phyloP scores from a whole-genome alignment of 2,797 vertebrate species.

The Hippopotamyrus pictus region DNA sequence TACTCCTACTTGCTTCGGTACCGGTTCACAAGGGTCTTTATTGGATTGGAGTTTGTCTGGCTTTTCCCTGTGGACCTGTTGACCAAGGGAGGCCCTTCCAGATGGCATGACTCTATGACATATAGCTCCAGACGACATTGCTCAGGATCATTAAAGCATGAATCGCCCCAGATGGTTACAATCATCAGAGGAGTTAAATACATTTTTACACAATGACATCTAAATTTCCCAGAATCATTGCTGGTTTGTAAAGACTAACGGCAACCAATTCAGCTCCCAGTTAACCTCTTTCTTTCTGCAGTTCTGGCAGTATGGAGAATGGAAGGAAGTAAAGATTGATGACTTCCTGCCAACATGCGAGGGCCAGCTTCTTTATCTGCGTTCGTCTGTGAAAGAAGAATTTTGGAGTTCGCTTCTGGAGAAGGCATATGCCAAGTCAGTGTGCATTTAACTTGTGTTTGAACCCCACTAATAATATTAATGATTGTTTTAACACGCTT shows the following conservation, averaged over 20 bases:
- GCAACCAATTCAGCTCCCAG: background rate
- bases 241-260: background rate
- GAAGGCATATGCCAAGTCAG: slow-evolving; percentile 74
- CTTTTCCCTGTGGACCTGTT: background rate
- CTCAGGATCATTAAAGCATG: background rate
- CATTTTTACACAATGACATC: background rate
- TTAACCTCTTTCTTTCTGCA: slow-evolving; percentile 26
- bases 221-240: background rate
- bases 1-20: background rate
- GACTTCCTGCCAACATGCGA: slow-evolving; percentile 57
- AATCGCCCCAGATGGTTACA: background rate
- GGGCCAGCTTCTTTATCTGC: slow-evolving; percentile 55
- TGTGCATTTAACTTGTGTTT: background rate
- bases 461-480: background rate
- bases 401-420: slow-evolving; percentile 73
- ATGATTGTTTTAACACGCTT: background rate
- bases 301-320: slow-evolving; percentile 73
- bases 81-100: background rate
- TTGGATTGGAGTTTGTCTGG: background rate
- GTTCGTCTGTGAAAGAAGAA: slow-evolving; percentile 52
- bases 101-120: background rate
- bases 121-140: background rate
- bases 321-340: slow-evolving; percentile 61
- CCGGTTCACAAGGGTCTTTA: background rate
- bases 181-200: background rate